These are phyloP conservation scores for Euplagia quadripunctaria DNA, from an alignment of 2,888 invertebrate species.

Conservation along the genomic window DNA sequence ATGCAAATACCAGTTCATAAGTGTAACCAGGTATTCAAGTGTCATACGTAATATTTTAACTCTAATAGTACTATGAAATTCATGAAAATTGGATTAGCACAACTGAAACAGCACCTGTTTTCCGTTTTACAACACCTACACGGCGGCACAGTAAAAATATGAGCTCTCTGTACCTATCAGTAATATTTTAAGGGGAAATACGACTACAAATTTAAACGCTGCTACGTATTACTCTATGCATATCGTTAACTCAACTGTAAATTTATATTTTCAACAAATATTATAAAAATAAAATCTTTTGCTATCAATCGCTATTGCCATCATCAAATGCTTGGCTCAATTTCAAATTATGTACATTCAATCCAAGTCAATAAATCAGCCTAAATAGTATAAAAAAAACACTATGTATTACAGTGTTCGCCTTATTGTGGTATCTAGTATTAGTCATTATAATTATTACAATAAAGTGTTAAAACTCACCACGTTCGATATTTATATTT, in stretches of 20 bases:
- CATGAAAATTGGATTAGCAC: neutral
- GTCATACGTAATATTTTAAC: neutral
- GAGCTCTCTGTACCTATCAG: neutral
- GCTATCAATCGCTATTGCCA: neutral
- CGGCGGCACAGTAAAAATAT: too few relatives aligned
- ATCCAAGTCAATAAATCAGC: slow-evolving; percentile 46
- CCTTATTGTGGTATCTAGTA: slow-evolving; percentile 62
- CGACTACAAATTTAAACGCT: neutral
- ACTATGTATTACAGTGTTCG: slow-evolving; percentile 42
- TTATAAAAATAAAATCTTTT: neutral
- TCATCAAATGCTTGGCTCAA: slow-evolving; percentile 3
- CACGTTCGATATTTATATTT: slow-evolving; percentile 72
- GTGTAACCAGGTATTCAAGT: neutral
- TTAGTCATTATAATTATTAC: slow-evolving; percentile 32
- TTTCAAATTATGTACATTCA: slow-evolving; percentile 26
- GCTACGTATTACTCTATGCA: neutral
- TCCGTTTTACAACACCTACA: neutral
- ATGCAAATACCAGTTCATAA: neutral
- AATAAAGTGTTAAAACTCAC: slow-evolving; percentile 79
- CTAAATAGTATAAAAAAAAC: slow-evolving; percentile 39
- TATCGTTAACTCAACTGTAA: neutral
- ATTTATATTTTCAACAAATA: neutral
- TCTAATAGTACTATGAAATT: neutral
- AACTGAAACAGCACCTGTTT: neutral
- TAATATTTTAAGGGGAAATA: neutral